Evolutionary conservation across 2,113 vertebrate genomes (phyloP), one percentile per base, ranked within the genome.

Genomic region (Eubucco bourcierii): DNA sequence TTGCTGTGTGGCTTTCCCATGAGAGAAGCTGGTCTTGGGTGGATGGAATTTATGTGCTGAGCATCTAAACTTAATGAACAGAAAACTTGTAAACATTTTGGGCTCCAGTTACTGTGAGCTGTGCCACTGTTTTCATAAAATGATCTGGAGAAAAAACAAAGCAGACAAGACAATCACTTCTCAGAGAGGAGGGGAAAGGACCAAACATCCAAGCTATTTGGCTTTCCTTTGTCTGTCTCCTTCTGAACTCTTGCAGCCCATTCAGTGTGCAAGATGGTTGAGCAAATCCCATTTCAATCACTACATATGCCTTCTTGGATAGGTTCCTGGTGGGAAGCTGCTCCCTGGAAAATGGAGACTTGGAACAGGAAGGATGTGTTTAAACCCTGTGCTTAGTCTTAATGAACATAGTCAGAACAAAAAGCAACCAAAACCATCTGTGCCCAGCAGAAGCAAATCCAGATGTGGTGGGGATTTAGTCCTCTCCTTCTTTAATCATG

Each of bases 361-460:
- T 94, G 90, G 92, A 95, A 93, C 37, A 93, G 92, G 91, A 96
- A 90, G 76, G 88, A 60, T 85, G 65, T 77, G 27, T 95, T 95
- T 95, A 90, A 94, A 91, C 80, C 58, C 70, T 2, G 0, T 83
- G 82, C 85, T 91, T 80, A 80, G 65, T 74, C 87, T 84, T 80
- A 95, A 93, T 7, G 61, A 94, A 94, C 77, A 91, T 37, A 87
- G 33, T 91, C 12, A 1, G 71, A 90, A 85, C 33, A 70, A 85
- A 91, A 94, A 80, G 37, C 90, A 95, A 85, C 91, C 58, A 31
- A 91, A 95, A 93, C 87, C 91, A 96, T 94, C 88, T 95, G 95
- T 91, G 65, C 25, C 68, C 79, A 91, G 85, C 83, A 91, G 85
- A 94, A 93, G 88, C 79, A 95, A 95, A 95, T 85, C 91, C 95